A percentile compares a stretch with the other conserved stretches of the same genome.
Evolutionary conservation across 2,113 vertebrate genomes (phyloP).

Genomic region (Columbina picui): DNA sequence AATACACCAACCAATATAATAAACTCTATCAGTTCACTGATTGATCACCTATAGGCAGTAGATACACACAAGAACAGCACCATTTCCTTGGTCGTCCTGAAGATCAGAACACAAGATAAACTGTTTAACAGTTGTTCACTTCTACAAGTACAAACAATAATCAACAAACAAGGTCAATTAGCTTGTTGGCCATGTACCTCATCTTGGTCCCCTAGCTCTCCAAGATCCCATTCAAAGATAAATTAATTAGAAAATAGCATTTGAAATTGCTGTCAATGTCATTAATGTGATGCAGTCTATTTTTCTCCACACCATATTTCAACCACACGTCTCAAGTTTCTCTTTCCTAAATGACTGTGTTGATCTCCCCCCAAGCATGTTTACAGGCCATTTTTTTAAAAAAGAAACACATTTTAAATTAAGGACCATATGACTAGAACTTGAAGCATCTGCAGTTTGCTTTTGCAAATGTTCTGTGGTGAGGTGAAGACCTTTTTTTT

Average conservation of each 20-base stretch:
- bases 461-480: slow-evolving; percentile 12
- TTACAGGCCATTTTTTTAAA: neutral
- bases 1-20: neutral
- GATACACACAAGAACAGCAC: neutral
- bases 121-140: neutral
- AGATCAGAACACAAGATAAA: neutral
- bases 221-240: neutral
- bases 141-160: neutral
- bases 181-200: neutral
- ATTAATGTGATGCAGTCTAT: neutral
- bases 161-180: neutral
- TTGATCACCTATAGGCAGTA: neutral
- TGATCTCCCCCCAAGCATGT: neutral
- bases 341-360: neutral
- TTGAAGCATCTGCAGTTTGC: slow-evolving; percentile 45
- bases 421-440: neutral
- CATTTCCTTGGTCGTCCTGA: neutral
- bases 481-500: neutral
- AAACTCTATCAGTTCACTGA: neutral
- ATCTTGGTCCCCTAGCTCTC: neutral
- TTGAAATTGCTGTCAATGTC: neutral
- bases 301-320: slow-evolving; percentile 43
- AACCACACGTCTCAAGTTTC: slow-evolving; percentile 56
- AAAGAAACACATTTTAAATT: slow-evolving; percentile 57
- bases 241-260: neutral